These are phyloP conservation scores for Anas bernieri DNA, from an alignment of 2,797 vertebrate species.

Conservation along the genomic window DNA sequence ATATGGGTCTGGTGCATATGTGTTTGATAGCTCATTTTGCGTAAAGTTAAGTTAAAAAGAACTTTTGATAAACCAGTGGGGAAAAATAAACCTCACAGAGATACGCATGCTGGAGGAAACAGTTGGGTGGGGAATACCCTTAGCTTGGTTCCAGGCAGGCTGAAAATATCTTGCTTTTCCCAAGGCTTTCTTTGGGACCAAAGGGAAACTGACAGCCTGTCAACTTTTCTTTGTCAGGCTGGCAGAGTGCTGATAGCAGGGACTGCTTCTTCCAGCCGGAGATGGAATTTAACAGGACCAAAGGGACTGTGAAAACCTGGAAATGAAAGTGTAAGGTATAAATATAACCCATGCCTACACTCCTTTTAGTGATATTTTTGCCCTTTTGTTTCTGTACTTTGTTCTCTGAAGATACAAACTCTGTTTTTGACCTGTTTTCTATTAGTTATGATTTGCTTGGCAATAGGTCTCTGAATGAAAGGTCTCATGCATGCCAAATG, in stretches of 20 bases:
- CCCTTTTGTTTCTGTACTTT: background rate
- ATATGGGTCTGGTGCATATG: background rate
- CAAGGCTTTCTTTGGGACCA: background rate
- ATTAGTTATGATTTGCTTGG: background rate
- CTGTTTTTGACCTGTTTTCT: background rate
- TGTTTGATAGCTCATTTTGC: background rate
- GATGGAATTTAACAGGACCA: background rate
- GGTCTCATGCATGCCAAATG: background rate
- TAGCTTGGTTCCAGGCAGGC: background rate
- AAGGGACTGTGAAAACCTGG: background rate
- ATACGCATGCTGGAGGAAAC: background rate
- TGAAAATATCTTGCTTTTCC: background rate
- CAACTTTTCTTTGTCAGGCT: conserved; percentile 13
- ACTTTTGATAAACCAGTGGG: background rate
- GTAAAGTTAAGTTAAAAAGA: background rate
- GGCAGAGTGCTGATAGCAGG: background rate
- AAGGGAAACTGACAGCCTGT: background rate
- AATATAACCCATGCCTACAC: background rate
- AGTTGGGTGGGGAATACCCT: background rate
- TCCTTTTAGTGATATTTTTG: background rate
- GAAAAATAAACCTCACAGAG: background rate
- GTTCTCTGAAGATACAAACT: background rate
- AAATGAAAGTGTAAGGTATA: background rate
- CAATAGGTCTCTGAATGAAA: background rate
- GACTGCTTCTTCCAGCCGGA: background rate